Conservation (phyloP, 2,113 vertebrate species). For the Turnix velox region DNA sequence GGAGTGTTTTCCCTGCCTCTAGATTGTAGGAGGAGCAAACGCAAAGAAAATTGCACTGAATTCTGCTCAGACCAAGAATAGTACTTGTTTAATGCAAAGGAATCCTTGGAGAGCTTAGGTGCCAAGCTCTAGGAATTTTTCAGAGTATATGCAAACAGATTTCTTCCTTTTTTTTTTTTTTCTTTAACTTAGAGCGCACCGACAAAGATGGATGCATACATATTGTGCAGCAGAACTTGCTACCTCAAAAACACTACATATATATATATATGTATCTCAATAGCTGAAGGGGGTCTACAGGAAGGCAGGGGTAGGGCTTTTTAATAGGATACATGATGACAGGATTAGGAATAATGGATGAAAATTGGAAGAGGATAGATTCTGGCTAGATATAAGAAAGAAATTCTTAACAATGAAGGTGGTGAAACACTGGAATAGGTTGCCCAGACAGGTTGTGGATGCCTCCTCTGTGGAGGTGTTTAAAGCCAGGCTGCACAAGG, state of each 20-base stretch:
- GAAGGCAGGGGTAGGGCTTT: no score
- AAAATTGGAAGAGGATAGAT: no score
- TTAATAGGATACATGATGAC: no score
- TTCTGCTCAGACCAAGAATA: neutral
- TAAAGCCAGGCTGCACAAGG: no score
- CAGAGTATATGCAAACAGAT: neutral
- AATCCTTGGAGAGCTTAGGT: neutral
- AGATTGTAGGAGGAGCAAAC: neutral
- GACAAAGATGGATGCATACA: neutral
- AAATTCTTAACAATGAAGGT: no score
- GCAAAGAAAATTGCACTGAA: neutral
- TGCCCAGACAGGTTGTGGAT: no score
- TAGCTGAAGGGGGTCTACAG: no score
- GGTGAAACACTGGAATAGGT: no score
- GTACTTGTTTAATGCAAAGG: neutral
- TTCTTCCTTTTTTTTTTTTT: neutral
- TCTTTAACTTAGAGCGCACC: neutral
- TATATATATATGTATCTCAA: no score
- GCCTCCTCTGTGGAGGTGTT: no score
- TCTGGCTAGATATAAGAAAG: no score
- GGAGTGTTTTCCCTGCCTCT: neutral
- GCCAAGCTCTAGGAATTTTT: constrained; percentile 3
- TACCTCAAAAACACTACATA: neutral
- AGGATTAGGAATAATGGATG: no score
- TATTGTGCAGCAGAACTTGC: neutral